Evolutionary conservation across 2,113 vertebrate species (phyloP).

Genomic region (Aegotheles bennettii): DNA sequence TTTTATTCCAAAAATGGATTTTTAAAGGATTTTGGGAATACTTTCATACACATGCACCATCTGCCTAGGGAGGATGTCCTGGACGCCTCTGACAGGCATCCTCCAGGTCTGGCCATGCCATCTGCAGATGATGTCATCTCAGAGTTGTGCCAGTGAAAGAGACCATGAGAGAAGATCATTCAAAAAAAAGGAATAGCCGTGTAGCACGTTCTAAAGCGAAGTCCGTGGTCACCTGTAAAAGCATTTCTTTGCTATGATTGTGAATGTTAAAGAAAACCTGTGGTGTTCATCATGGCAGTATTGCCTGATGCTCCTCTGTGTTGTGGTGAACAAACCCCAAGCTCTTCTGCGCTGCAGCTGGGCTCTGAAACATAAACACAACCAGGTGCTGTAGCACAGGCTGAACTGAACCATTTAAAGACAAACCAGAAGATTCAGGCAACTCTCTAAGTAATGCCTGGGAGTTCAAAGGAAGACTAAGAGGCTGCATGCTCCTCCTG

Average conservation of each 20-base stretch:
- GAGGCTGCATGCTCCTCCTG: too few relatives aligned
- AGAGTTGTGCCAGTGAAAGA: not conserved
- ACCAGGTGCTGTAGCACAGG: not conserved
- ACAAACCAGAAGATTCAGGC: not conserved
- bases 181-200: not conserved
- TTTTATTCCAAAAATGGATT: not conserved
- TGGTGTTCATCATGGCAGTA: not conserved
- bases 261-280: not conserved
- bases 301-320: not conserved
- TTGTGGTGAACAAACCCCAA: not conserved
- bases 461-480: too few relatives aligned
- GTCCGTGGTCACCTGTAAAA: rapidly evolving
- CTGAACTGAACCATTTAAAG: rapidly evolving
- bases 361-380: not conserved
- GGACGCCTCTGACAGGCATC: not conserved
- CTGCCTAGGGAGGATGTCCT: not conserved
- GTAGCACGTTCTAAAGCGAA: not conserved
- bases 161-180: not conserved
- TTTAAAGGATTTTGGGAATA: not conserved
- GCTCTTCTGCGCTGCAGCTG: not conserved
- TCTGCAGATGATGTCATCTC: not conserved
- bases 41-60: not conserved
- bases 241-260: not conserved
- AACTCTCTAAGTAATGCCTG: too few relatives aligned
- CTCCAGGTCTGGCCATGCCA: not conserved